These are phyloP conservation scores for Caenorhabditis angaria DNA, from an alignment of 2,888 invertebrate genomes.

Conservation along the genomic window DNA sequence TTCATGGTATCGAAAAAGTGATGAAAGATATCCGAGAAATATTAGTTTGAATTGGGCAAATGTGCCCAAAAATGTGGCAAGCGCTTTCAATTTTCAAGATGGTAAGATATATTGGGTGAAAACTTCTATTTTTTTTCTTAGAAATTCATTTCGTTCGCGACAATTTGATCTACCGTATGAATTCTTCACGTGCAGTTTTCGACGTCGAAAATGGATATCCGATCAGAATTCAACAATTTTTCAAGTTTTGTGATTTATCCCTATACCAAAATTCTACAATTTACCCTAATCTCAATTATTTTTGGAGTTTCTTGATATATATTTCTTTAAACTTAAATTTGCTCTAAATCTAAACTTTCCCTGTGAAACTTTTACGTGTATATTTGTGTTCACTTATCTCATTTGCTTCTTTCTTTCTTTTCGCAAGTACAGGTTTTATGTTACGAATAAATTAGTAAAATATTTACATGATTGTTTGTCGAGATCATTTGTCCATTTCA, in stretches of 20 bases:
- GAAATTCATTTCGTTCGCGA: constrained; percentile 32
- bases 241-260: constrained; percentile 38
- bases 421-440: neutral
- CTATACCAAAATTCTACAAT: constrained; percentile 3
- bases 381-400: too few relatives aligned
- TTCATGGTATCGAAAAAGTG: constrained; percentile 27
- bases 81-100: constrained; percentile 35
- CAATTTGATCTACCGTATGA: constrained; percentile 39
- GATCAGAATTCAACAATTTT: constrained; percentile 13
- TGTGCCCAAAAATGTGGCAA: constrained; percentile 33
- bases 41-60: constrained; percentile 36
- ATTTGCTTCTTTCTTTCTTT: neutral
- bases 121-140: neutral
- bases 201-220: constrained; percentile 34
- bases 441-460: neutral
- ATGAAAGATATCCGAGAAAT: constrained; percentile 37
- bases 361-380: neutral
- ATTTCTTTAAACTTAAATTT: neutral
- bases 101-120: constrained; percentile 8
- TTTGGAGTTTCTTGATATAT: too few relatives aligned
- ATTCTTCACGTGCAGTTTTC: constrained; percentile 28
- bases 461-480: neutral
- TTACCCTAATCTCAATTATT: neutral
- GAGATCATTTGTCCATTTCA: constrained; percentile 48
- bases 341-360: neutral